These are phyloP conservation scores for Vicugna pacos DNA, from an alignment of 2,113 vertebrate genomes.

Conservation along the genomic window DNA sequence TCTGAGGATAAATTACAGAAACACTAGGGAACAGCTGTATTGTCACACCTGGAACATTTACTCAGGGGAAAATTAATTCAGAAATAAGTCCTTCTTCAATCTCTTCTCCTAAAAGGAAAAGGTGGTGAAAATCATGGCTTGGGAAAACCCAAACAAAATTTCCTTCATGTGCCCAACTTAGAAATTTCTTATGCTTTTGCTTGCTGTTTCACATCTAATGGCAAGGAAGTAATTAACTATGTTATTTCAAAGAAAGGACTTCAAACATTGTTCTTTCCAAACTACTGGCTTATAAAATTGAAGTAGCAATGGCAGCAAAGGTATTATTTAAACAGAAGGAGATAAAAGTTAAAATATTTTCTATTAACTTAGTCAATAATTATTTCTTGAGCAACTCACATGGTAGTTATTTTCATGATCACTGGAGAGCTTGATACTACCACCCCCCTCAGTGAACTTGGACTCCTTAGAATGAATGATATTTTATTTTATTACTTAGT, in stretches of 20 bases:
- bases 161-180: not conserved
- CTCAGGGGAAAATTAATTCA: slow-evolving; percentile 58
- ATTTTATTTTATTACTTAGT: not conserved
- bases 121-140: slow-evolving; percentile 1
- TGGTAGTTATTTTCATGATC: not conserved
- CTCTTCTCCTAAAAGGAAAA: slow-evolving; percentile 8
- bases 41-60: slow-evolving; percentile 42
- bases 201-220: not conserved
- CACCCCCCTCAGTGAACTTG: not conserved
- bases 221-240: not conserved
- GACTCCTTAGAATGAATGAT: not conserved
- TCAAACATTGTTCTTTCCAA: not conserved
- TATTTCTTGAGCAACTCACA: slow-evolving; percentile 20
- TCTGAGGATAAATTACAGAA: slow-evolving; percentile 27
- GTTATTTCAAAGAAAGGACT: slow-evolving; percentile 47
- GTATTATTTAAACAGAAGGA: slow-evolving; percentile 18
- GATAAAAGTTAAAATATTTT: not conserved
- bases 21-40: not conserved
- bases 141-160: not conserved
- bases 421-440: not conserved
- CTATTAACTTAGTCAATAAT: slow-evolving; percentile 44
- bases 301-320: not conserved
- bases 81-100: not conserved
- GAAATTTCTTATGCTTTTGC: not conserved
- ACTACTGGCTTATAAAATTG: not conserved